These are phyloP conservation scores for Struthio camelus DNA, from an alignment of 2,113 vertebrate species.

Conservation along the genomic window DNA sequence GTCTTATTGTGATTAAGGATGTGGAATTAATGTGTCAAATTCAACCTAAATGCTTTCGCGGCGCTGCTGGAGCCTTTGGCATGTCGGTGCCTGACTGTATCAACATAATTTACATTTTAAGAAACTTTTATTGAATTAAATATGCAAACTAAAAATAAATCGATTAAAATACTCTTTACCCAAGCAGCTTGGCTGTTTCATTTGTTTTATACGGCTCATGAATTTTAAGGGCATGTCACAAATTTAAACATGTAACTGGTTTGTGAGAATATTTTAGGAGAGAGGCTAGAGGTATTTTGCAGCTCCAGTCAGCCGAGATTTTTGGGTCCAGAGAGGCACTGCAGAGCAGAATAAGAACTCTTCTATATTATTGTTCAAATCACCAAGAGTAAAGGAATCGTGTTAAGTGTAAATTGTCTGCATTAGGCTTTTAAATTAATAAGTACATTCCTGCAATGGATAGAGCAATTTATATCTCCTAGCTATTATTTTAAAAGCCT, in stretches of 20 bases:
- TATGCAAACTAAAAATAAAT: background rate
- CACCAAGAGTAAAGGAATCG: background rate
- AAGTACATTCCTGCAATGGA: background rate
- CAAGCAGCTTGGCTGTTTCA: background rate
- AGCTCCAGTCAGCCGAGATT: background rate
- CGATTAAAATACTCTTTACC: background rate
- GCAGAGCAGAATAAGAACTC: background rate
- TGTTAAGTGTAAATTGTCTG: background rate
- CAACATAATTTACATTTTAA: background rate
- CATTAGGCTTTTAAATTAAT: background rate
- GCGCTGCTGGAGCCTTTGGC: background rate
- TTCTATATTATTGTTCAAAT: background rate
- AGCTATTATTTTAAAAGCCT: background rate
- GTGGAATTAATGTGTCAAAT: background rate
- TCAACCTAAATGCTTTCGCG: background rate
- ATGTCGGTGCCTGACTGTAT: background rate
- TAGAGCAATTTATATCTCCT: background rate
- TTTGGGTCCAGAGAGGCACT: background rate
- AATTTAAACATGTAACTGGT: background rate
- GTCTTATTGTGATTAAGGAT: background rate
- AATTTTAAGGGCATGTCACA: background rate
- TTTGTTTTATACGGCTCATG: background rate
- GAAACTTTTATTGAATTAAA: background rate
- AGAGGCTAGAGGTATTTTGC: background rate
- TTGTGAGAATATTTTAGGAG: background rate